Evolutionary conservation across 1,140 invertebrate species (phyloP).

Genomic region (Achatina immaculata): DNA sequence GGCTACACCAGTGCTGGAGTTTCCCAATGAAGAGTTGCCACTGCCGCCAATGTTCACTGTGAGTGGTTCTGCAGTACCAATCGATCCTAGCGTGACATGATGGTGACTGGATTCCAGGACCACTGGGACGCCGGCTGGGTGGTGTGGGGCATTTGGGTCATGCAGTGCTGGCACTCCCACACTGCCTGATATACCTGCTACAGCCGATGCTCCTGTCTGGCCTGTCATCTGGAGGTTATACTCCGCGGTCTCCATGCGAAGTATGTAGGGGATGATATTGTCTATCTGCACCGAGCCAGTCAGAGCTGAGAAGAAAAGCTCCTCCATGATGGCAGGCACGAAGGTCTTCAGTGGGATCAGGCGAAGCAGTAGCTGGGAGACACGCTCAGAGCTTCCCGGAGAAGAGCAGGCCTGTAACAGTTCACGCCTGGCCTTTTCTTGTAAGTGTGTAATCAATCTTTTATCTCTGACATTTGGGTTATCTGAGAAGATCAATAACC

Average conservation of each 20-base stretch:
- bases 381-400: slow-evolving; percentile 70
- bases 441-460: slow-evolving; percentile 77
- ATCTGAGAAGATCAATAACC: slow-evolving; percentile 56
- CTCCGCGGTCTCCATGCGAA: slow-evolving; percentile 80
- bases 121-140: slow-evolving; percentile 29
- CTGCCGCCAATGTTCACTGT: background rate
- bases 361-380: slow-evolving; percentile 80
- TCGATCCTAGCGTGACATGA: background rate
- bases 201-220: slow-evolving; percentile 43
- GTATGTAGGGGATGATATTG: slow-evolving; percentile 91
- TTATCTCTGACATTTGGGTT: slow-evolving; percentile 56
- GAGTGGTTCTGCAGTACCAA: background rate
- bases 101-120: slow-evolving; percentile 25
- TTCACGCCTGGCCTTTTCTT: slow-evolving; percentile 82
- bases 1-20: background rate
- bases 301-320: slow-evolving; percentile 92
- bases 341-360: slow-evolving; percentile 84
- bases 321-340: slow-evolving; percentile 85
- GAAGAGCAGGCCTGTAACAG: slow-evolving; percentile 74
- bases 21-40: background rate
- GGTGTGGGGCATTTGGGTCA: slow-evolving; percentile 29
- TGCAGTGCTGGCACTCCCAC: slow-evolving; percentile 34
- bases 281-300: slow-evolving; percentile 93
- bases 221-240: slow-evolving; percentile 68
- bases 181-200: slow-evolving; percentile 26